phyloP scores from a whole-genome alignment of 2,113 vertebrate species.

The Aphelocoma coerulescens region DNA sequence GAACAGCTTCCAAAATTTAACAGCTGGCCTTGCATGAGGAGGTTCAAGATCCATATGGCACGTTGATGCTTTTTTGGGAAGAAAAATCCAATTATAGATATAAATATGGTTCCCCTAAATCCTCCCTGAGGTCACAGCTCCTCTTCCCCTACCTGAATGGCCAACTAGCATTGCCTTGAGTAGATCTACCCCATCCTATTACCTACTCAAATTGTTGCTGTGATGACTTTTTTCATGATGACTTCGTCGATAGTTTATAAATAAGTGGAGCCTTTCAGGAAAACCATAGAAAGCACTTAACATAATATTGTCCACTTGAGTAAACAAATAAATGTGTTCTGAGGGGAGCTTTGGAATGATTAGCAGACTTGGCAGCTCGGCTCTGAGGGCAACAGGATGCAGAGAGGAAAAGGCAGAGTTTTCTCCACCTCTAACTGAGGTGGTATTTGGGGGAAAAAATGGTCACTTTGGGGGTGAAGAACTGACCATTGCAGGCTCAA shows the following conservation, averaged over 20 bases:
- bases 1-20: background rate
- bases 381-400: background rate
- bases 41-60: background rate
- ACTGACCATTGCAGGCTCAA: background rate
- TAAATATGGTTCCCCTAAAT: background rate
- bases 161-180: background rate
- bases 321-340: slow-evolving; percentile 64
- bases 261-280: slow-evolving; percentile 56
- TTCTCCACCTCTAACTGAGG: background rate
- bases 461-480: background rate
- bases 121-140: background rate
- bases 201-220: background rate
- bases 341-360: slow-evolving; percentile 14
- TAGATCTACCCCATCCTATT: background rate
- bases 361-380: background rate
- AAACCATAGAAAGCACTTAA: slow-evolving; percentile 56
- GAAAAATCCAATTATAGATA: background rate
- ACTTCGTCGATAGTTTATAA: slow-evolving; percentile 59
- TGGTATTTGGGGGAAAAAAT: background rate
- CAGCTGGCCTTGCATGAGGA: background rate
- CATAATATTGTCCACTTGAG: slow-evolving; percentile 54
- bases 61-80: background rate
- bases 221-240: slow-evolving; percentile 43
- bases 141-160: background rate
- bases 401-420: background rate